Conservation (phyloP, 2,888 invertebrate genomes). For the Cantharis rustica region DNA sequence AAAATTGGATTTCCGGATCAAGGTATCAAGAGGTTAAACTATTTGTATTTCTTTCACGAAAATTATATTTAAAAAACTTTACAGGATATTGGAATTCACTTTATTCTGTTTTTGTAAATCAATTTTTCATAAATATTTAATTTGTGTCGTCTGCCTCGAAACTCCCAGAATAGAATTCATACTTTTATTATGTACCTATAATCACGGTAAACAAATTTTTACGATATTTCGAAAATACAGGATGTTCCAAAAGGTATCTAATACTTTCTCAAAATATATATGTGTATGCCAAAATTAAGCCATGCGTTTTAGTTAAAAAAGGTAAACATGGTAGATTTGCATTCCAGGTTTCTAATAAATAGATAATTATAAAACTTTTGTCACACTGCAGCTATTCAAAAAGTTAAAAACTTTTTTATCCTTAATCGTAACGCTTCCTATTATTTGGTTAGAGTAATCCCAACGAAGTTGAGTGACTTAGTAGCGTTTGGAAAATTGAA, state of each 20-base stretch:
- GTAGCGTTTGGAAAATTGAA: background rate
- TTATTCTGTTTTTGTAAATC: background rate
- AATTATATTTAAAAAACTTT: background rate
- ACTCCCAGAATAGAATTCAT: background rate
- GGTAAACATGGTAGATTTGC: too few species aligned
- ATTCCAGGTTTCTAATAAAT: background rate
- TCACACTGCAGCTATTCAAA: background rate
- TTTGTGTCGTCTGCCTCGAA: background rate
- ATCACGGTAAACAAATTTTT: background rate
- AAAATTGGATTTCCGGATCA: background rate
- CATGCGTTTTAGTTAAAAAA: too few species aligned
- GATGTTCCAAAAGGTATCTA: too few species aligned
- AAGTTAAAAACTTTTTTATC: background rate
- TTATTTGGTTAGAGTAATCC: background rate
- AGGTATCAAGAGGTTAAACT: background rate
- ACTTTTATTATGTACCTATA: background rate
- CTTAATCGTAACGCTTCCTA: background rate
- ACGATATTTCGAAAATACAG: background rate
- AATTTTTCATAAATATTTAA: background rate
- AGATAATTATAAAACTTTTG: background rate
- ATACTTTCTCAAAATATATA: too few species aligned
- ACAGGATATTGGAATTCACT: background rate
- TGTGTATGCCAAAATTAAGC: too few species aligned
- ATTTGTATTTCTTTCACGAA: background rate
- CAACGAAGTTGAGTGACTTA: background rate